Base-by-base conservation (phyloP, 2,888 invertebrate species). In the Rhopalosiphum nymphaeae region DNA sequence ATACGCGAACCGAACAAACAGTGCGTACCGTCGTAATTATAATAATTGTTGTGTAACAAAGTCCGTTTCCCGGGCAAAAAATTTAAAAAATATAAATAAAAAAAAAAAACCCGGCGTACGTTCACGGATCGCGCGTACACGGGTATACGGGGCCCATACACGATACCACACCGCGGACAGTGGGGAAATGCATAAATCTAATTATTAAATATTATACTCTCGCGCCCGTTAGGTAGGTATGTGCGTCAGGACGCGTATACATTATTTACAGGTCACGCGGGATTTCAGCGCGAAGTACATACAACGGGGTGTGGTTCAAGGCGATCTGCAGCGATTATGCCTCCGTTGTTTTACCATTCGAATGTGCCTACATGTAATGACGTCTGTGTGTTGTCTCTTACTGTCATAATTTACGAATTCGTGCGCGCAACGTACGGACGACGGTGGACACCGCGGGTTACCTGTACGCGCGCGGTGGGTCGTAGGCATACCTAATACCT, bases 261-360 rank as follows among this genome's bases (percentile, higher is more conserved):
- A 7, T n/a, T 89, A 25, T 90, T 67, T 90, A 67, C 67, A 78
- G 90, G 90, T 90, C 90, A 36, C 46, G 36, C 42, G 56, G 91
- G 85, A 56, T 85, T 85, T 42, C 85, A 29, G 56, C 49, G 42
- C 36, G 42, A 67, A 36, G 21, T 78, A 36, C 21, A 21, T 36
- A 78, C 36, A 9, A 85, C 91, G 42, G 89, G 89, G 89, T 93
- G 93, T 93, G 93, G 93, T 90, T 85, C 93, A 93, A 93, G 93
- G 93, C 90, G 89, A 87, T 92, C 92, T 46, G 36, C 78, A n/a
- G 89, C 49, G 44, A 42, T 85, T n/a, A 42, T 44, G 29, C 57
- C 26, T 26, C 78, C 16, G 44, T 56, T 36, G 67, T 91, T n/a
- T 46, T 78, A 25, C 36, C 78, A 36, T 78, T 78, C 78, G 78